These are phyloP conservation scores for Odontocerum albicorne DNA, from an alignment of 2,888 invertebrate genomes.

Conservation along the genomic window DNA sequence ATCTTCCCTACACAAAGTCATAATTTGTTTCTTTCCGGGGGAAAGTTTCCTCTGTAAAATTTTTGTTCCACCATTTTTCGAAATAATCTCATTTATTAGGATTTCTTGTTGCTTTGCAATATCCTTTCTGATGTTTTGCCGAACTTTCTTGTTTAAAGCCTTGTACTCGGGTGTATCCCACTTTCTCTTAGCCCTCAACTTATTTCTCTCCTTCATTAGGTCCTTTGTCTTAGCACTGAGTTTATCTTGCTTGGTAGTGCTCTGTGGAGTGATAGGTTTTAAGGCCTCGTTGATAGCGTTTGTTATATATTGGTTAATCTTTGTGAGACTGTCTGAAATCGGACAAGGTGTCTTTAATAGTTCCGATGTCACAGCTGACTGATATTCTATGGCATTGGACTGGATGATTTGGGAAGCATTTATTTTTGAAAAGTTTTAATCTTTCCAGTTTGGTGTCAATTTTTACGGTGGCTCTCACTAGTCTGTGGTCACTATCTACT, in stretches of 20 bases:
- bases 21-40: not conserved
- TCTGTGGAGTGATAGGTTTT: not conserved
- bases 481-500: conserved; percentile 1
- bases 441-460: not conserved
- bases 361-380: not conserved
- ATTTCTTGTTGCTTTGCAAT: not conserved
- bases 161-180: not conserved
- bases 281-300: not conserved
- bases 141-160: not conserved
- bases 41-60: not conserved
- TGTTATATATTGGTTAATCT: not conserved
- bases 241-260: not conserved
- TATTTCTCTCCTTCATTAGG: not conserved
- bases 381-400: not conserved
- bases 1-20: not conserved
- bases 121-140: not conserved
- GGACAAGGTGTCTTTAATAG: not conserved
- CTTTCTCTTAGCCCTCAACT: not conserved
- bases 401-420: not conserved
- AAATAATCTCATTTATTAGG: too few species aligned
- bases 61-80: not conserved
- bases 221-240: not conserved
- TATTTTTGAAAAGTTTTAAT: not conserved
- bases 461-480: not conserved
- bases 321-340: not conserved